Percentiles rank a stretch among this genome's conserved stretches.
phyloP scores from a whole-genome alignment of 2,888 invertebrate species.

The Brassicogethes aeneus region DNA sequence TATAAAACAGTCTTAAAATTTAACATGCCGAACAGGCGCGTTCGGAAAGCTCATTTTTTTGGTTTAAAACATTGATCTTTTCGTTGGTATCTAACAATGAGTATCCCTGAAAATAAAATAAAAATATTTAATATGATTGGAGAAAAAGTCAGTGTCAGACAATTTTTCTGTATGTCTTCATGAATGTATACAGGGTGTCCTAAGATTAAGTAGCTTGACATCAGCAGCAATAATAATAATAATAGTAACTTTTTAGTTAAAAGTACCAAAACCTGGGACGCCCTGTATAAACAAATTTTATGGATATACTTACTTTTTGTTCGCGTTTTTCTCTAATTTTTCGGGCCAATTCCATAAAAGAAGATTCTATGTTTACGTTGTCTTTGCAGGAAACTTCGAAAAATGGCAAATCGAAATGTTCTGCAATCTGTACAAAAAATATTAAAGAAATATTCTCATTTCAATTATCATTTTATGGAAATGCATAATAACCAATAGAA shows the following conservation, averaged over 20 bases:
- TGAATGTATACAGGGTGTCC: too few species aligned
- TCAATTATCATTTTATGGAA: too few species aligned
- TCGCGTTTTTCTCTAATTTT: constrained; percentile 76
- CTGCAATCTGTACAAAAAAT: constrained; percentile 58
- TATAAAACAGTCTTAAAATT: constrained; percentile 9
- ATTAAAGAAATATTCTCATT: constrained; percentile 4
- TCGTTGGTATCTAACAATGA: constrained; percentile 27
- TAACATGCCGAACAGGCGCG: constrained; percentile 26
- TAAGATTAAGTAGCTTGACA: too few species aligned
- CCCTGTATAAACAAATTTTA: too few species aligned
- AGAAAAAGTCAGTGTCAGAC: too few species aligned
- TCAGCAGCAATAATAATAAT: too few species aligned
- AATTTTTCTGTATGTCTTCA: too few species aligned
- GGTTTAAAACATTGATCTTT: constrained; percentile 21
- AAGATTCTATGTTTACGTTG: constrained; percentile 76
- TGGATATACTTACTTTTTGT: constrained; percentile 49
- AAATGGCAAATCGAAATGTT: constrained; percentile 81
- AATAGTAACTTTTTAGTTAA: too few species aligned
- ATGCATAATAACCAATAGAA: too few species aligned
- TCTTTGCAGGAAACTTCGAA: constrained; percentile 84
- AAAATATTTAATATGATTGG: constrained; percentile 10
- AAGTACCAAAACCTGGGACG: too few species aligned
- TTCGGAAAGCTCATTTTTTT: constrained; percentile 23
- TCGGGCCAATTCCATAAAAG: constrained; percentile 71
- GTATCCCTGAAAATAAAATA: constrained; percentile 29